These are phyloP conservation scores for Prochilodus magdalenae DNA, from an alignment of 2,113 vertebrate species.

Conservation along the genomic window DNA sequence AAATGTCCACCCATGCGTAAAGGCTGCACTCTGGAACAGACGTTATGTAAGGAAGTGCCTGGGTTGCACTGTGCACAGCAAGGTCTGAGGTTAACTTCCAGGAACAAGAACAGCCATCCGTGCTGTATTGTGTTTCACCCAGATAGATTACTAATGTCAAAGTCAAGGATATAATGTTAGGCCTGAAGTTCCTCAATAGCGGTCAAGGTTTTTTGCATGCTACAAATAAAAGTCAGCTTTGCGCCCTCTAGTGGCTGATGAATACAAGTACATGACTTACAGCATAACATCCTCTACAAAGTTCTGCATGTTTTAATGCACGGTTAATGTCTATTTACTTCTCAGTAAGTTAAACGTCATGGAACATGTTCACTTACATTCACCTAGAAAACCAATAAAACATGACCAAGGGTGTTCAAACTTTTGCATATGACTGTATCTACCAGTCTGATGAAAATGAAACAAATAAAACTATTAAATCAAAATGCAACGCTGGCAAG, in stretches of 20 bases:
- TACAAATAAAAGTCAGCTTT: neutral
- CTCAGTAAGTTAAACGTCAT: too few species aligned
- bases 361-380: too few species aligned
- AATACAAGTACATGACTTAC: neutral
- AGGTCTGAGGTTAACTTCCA: neutral
- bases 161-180: neutral
- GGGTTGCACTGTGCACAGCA: neutral
- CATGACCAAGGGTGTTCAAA: too few species aligned
- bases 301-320: too few species aligned
- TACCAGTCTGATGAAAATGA: too few species aligned
- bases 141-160: neutral
- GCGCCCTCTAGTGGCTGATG: constrained; percentile 37
- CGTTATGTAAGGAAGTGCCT: neutral
- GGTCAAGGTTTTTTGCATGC: neutral
- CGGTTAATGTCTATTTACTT: too few species aligned
- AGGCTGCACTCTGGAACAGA: neutral
- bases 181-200: neutral
- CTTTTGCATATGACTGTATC: too few species aligned
- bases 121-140: neutral
- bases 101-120: neutral
- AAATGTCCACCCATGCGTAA: neutral
- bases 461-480: neutral
- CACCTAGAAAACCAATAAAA: too few species aligned
- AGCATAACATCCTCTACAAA: neutral
- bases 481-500: neutral